Percentiles rank a stretch among this genome's conserved stretches.
Conservation (phyloP, 2,797 vertebrate genomes). For the Miichthys miiuy region DNA sequence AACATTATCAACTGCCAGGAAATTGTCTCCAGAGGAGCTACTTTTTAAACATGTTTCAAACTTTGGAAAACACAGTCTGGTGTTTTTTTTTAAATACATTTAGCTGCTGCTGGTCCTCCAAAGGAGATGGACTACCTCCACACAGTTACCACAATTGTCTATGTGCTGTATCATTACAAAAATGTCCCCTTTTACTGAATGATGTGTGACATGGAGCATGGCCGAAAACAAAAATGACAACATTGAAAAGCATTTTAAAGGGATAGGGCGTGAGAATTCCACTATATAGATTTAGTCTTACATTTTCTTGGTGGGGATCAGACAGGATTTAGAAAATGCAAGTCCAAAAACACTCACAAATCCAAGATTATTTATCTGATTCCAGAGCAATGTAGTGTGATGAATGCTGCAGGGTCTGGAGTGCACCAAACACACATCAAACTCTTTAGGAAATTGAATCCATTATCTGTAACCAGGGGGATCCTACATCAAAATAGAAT, state of each 20-base stretch:
- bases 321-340: not conserved
- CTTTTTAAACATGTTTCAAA: conserved; percentile 22
- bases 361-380: conserved; percentile 6
- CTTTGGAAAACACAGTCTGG: not conserved
- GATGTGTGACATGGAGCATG: not conserved
- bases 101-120: not conserved
- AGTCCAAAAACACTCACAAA: conserved; percentile 19
- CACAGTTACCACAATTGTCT: not conserved
- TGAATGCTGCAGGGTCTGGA: not conserved
- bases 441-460: conserved; percentile 22
- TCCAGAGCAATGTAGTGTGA: not conserved
- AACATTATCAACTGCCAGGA: conserved; percentile 32
- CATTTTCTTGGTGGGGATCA: not conserved
- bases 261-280: not conserved
- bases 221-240: not conserved
- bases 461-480: conserved; percentile 15
- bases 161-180: not conserved
- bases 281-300: not conserved
- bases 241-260: not conserved
- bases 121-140: conserved; percentile 25
- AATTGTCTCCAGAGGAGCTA: conserved; percentile 15
- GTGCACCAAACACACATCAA: conserved; percentile 18
- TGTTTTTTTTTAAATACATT: conserved; percentile 20
- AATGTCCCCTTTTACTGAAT: not conserved
- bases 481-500: conserved; percentile 27